Conservation (phyloP, 2,888 invertebrate species). For the Caenorhabditis sp. region DNA sequence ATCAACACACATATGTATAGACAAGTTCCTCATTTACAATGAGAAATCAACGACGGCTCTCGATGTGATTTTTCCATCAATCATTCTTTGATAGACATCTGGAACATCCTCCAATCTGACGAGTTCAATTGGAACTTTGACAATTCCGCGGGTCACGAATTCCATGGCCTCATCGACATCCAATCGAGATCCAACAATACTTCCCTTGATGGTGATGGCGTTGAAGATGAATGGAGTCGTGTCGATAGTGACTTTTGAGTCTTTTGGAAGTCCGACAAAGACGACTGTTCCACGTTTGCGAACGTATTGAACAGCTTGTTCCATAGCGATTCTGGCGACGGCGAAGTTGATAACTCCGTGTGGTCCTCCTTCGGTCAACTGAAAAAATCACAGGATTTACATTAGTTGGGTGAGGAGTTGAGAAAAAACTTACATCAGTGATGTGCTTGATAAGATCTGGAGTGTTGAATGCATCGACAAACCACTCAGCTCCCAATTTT, state of each 20-base stretch:
- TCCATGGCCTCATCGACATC: slow-evolving; percentile 53
- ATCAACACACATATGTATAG: neutral
- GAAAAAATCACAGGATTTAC: slow-evolving; percentile 3
- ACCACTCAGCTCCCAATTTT: slow-evolving; percentile 47
- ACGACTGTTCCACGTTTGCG: slow-evolving; percentile 50
- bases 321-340: slow-evolving; percentile 41
- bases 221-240: slow-evolving; percentile 44
- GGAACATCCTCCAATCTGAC: slow-evolving; percentile 41
- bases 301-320: slow-evolving; percentile 48
- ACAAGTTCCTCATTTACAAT: slow-evolving; percentile 15
- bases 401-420: neutral
- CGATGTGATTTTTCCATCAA: slow-evolving; percentile 37
- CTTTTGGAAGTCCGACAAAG: slow-evolving; percentile 50
- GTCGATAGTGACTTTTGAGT: slow-evolving; percentile 36
- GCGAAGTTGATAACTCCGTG: slow-evolving; percentile 54
- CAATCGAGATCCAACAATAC: slow-evolving; percentile 44
- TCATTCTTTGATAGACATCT: slow-evolving; percentile 30
- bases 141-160: slow-evolving; percentile 47
- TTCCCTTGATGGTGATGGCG: slow-evolving; percentile 48
- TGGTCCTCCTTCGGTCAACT: slow-evolving; percentile 52
- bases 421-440: slow-evolving; percentile 14
- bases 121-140: slow-evolving; percentile 48
- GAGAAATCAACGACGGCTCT: slow-evolving; percentile 38
- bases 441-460: slow-evolving; percentile 36
- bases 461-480: slow-evolving; percentile 40